Conservation (phyloP, 2,113 vertebrate species). For the Sterna hirundo region DNA sequence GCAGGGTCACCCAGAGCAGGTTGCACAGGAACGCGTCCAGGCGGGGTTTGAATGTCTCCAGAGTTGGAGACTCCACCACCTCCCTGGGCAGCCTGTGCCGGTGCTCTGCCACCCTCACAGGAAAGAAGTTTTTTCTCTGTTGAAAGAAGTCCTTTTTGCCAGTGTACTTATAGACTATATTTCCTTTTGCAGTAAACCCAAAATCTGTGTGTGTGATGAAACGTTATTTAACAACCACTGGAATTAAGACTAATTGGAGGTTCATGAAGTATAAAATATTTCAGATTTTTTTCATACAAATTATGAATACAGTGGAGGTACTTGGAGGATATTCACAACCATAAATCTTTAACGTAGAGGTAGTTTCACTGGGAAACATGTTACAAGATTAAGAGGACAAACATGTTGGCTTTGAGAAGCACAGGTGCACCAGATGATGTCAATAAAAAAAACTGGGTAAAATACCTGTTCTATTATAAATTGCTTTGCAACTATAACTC, state of each 20-base stretch:
- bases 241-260: neutral
- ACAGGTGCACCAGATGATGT: neutral
- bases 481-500: neutral
- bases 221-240: neutral
- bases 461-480: neutral
- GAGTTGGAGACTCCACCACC: neutral
- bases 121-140: neutral
- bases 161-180: neutral
- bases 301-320: neutral
- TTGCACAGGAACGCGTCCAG: neutral
- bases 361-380: neutral
- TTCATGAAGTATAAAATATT: neutral
- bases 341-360: neutral
- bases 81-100: neutral
- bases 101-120: neutral
- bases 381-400: neutral
- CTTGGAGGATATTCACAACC: neutral
- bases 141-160: neutral
- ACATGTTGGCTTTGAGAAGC: neutral
- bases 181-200: neutral
- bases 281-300: neutral
- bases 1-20: neutral
- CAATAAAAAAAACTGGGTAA: neutral
- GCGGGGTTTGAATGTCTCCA: neutral
- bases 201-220: neutral